Evolutionary conservation across 2,797 vertebrate species (phyloP), one percentile per base, ranked within the genome.

Genomic region (Semotilus atromaculatus): DNA sequence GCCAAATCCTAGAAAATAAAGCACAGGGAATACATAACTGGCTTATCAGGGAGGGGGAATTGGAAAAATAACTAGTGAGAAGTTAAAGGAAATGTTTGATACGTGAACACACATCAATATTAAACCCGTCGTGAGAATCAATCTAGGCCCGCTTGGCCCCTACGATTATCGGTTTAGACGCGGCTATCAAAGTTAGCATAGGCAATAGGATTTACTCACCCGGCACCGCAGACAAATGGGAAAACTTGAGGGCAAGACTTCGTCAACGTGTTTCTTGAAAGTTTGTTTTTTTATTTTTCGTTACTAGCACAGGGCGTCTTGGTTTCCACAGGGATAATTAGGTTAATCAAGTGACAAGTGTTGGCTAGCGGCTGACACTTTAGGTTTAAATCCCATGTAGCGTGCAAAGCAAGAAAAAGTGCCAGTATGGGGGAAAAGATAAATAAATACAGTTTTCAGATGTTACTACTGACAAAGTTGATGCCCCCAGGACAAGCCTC

Each of bases 341-440:
- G 92, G 91, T 87, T 91, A 92, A 93, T 91, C 90, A 91, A 71
- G 86, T 88, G 90, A 91, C 86, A 90, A 90, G 91, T 91, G 85
- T 88, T 89, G 71, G 85, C 83, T 81, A 68, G 80, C 82, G 31
- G 78, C 94, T 94, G 94, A 94, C 95, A 94, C 93, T 93, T 87
- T 71, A 90, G 88, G 87, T 95, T 95, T 95, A 95, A 95, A 95
- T 94, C 94, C 94, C 93, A 90, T 88, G 91, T 62, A 90, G 90
- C 92, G 90, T 94, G 93, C 91, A 93, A 93, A 89, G 58, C 76
- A 43, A 82, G 43, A 77, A 88, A 86, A 92, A 93, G 93, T 94
- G 94, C 92, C 90, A 90, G 90, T 90, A 88, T 86, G 36, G 16
- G 60, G 55, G 73, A 90, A 89, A 92, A 94, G 94, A 91, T 88